These are phyloP conservation scores for Patella caerulea DNA, from an alignment of 2,888 invertebrate genomes.

Conservation along the genomic window DNA sequence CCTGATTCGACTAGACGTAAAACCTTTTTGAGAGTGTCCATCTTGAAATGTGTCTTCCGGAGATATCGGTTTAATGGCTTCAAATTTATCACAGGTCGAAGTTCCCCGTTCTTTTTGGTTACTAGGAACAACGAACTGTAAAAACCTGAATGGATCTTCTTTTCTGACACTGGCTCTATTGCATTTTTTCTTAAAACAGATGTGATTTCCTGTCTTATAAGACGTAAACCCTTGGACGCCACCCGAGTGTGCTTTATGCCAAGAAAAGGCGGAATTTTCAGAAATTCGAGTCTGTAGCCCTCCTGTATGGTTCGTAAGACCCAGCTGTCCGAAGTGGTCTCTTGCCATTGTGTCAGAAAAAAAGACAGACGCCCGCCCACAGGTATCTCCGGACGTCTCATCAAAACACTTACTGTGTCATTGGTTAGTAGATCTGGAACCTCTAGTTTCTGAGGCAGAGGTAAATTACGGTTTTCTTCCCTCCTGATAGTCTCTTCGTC, in stretches of 20 bases:
- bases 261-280: constrained; percentile 19
- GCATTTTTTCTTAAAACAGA: constrained; percentile 27
- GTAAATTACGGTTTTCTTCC: too few species aligned
- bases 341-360: constrained; percentile 30
- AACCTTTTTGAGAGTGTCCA: constrained; percentile 33
- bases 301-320: constrained; percentile 25
- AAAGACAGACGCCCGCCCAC: constrained; percentile 31
- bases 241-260: constrained; percentile 24
- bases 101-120: constrained; percentile 23
- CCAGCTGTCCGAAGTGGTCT: constrained; percentile 35
- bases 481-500: too few species aligned
- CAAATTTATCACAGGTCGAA: constrained; percentile 26
- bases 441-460: constrained; percentile 8
- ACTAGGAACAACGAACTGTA: constrained; percentile 39
- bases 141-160: constrained; percentile 28
- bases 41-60: constrained; percentile 37
- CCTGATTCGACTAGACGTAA: constrained; percentile 31
- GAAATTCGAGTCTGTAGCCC: constrained; percentile 35
- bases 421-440: neutral
- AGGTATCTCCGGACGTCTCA: constrained; percentile 30
- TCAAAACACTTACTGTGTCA: neutral
- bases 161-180: constrained; percentile 27
- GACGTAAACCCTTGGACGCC: constrained; percentile 13
- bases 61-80: constrained; percentile 40
- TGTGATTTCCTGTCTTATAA: constrained; percentile 23